Conservation (phyloP, 2,888 invertebrate genomes). For the Ornithoptera alexandrae region DNA sequence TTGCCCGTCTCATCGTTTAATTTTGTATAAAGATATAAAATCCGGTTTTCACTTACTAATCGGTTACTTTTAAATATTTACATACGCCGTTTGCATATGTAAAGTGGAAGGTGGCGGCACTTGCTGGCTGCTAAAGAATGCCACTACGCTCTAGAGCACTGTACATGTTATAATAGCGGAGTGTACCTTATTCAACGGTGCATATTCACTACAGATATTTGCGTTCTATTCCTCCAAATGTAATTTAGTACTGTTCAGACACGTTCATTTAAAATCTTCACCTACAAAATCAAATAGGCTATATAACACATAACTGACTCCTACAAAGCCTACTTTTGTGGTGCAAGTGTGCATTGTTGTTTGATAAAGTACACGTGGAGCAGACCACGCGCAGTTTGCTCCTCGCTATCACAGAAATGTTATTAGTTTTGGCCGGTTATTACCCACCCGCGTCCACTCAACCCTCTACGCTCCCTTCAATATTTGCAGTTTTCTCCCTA, state of each 20-base stretch:
- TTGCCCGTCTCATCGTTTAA: too few relatives aligned
- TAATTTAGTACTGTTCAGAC: slow-evolving; percentile 22
- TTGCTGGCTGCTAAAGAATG: slow-evolving; percentile 53
- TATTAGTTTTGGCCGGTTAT: slow-evolving; percentile 77
- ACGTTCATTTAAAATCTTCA: slow-evolving; percentile 41
- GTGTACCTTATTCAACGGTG: slow-evolving; percentile 69
- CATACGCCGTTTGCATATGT: not conserved
- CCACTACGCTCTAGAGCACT: slow-evolving; percentile 57
- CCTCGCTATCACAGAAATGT: slow-evolving; percentile 75
- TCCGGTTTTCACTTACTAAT: not conserved
- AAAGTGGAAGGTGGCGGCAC: slow-evolving; percentile 43
- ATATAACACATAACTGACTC: slow-evolving; percentile 49
- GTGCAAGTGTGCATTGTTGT: slow-evolving; percentile 69
- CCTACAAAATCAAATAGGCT: slow-evolving; percentile 49
- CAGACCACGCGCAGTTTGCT: slow-evolving; percentile 63
- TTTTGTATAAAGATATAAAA: too few relatives aligned
- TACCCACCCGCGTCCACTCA: slow-evolving; percentile 63
- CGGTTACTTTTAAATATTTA: not conserved
- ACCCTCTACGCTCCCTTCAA: slow-evolving; percentile 51
- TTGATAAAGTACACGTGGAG: slow-evolving; percentile 64
- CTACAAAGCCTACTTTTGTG: slow-evolving; percentile 59
- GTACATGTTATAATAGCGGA: slow-evolving; percentile 68
- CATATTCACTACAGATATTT: slow-evolving; percentile 62
- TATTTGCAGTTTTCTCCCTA: slow-evolving; percentile 37
- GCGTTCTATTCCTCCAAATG: slow-evolving; percentile 37